Evolutionary conservation across 37 sponge, comb jelly and placozoan genomes (phyloP), one percentile per base, ranked within the genome.

Genomic region (Spongilla lacustris): DNA sequence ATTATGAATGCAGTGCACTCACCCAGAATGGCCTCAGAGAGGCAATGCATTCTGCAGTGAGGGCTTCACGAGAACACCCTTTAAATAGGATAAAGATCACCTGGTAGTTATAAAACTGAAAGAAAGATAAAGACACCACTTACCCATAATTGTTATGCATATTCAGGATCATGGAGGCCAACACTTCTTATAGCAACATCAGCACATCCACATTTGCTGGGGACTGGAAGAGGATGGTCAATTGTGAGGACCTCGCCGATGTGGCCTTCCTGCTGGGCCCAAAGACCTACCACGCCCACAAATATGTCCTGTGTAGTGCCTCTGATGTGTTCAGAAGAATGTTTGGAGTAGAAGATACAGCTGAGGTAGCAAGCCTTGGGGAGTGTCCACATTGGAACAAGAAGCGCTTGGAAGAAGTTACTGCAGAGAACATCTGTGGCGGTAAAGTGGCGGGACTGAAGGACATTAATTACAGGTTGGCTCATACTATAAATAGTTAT

Each of bases 1-100:
- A 86, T 75, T 86, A 48, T 81, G 96, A 96, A 50, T 77, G 81
- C 25, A 96, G 96, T 86, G 86, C 96, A 36, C 89, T 93, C 38
- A 81, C 79, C 1, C 75, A 70, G 28, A 68, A 38, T 34, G 87
- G 89, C 6, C 22, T 96, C 30, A 22, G 38, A 12, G 83, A 76
- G 0, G 87, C 88, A 24, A 87, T 95, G 67, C 36, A 85, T 24
- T 73, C 71, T 24, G 92, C 87, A 37, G 67, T 89, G 6, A 71
- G 82, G n/a, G 74, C 6, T 41, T 3, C 41, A 9, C 41, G 3
- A 41, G 41, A 41, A 6, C 6, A 41, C 41, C 3, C 6, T 9
- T 41, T 6, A 9, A 41, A 6, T 41, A 41, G 6, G 41, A 41
- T 9, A 6, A 41, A 6, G 41, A 9, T 41, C 41, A 9, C 41